Base-by-base conservation (phyloP, 2,113 vertebrate genomes). In the Pseudonaja textilis region DNA sequence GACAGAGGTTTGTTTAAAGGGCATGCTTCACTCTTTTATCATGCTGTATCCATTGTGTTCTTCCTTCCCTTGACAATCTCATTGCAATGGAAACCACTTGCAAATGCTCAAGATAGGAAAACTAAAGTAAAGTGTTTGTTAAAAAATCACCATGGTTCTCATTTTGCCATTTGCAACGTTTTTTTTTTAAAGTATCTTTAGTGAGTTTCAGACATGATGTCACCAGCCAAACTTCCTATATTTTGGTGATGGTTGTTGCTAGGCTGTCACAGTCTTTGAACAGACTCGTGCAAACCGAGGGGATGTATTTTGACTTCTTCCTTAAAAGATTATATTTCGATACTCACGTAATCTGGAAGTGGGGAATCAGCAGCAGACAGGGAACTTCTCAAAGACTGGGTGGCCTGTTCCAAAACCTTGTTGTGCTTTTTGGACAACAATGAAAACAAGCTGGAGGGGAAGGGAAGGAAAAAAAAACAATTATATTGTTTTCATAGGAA, bases 391-490 rank as follows among this genome's bases (percentile, higher is more conserved):
- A 99, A 97, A 94, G 99, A 99, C 97, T 99, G 99, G 0, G 99
- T 99, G 94, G 99, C 99, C 97, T 99, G 99, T 96, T 99, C 99
- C 98, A 99, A 96, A 94, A 99, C 99, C 97, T 99, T 99, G 98
- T 99, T 99, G 98, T 99, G 99, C 95, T 99, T 99, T 97, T 99
- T 99, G 69, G 99, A 99, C 96, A 99, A 97, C 97, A 99, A 97
- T 92, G 99, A 98, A 98, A 99, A 99, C 87, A 99, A 98, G 97
- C 99, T 99, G 97, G 55, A 96, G 93, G 92, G 95, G 0, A 59
- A 87, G 91, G 90, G 61, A 56, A 95, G 52, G 93, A 90, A 88
- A 88, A 47, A 42, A 42, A 47, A 9, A 39, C 89, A 54, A 94
- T 5, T 54, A n/a, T 1, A 11, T 88, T 89, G 91, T 92, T 92